Percentiles rank a stretch among this genome's conserved stretches.
These are phyloP conservation scores for Python bivittatus DNA, from an alignment of 2,113 vertebrate species.

Conservation along the genomic window DNA sequence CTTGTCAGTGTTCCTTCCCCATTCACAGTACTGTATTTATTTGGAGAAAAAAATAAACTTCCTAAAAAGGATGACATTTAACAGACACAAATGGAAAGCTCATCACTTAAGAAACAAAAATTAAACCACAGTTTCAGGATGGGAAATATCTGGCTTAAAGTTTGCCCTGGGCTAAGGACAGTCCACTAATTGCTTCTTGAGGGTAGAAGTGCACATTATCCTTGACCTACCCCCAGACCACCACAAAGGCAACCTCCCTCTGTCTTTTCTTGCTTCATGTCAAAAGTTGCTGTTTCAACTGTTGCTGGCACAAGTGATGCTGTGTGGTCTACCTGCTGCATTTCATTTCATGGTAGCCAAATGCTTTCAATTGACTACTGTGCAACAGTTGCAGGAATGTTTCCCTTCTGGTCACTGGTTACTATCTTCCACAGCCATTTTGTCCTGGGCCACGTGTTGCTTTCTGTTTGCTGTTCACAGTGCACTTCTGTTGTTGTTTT, in stretches of 20 bases:
- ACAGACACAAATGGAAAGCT: background rate
- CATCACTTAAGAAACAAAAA: background rate
- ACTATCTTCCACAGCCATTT: background rate
- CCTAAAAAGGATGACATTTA: background rate
- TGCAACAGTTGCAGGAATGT: background rate
- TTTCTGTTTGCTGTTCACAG: background rate
- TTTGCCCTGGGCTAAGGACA: background rate
- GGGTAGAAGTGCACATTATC: background rate
- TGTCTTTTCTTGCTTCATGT: background rate
- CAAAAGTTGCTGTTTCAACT: background rate
- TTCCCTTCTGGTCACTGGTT: background rate
- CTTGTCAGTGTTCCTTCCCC: background rate
- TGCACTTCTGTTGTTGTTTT: background rate
- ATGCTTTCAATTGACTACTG: background rate
- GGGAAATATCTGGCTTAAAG: background rate
- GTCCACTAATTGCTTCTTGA: background rate
- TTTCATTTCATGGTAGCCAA: background rate
- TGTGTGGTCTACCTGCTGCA: background rate
- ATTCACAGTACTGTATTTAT: background rate
- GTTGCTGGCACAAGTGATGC: background rate
- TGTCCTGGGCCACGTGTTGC: background rate
- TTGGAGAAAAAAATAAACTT: background rate
- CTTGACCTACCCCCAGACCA: background rate
- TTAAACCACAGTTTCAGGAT: background rate
- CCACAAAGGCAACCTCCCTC: background rate